Evolutionary conservation across 2,888 invertebrate genomes (phyloP).

Genomic region (Drosophila paramelanica): DNA sequence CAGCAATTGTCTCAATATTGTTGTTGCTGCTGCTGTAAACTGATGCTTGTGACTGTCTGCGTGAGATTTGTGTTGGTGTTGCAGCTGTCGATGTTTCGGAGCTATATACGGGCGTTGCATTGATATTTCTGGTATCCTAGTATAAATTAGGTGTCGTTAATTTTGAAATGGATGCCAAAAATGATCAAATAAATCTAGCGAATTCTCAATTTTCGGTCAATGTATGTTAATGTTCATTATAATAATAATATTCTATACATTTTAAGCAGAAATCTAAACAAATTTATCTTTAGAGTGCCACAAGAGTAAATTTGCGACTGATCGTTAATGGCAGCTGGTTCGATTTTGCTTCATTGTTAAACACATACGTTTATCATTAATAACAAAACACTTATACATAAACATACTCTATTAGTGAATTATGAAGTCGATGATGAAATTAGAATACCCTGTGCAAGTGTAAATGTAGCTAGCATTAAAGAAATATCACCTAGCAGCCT

Average conservation of each 20-base stretch:
- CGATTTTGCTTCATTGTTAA: background rate
- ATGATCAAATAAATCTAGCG: background rate
- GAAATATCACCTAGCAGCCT: conserved; percentile 3
- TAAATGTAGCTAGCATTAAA: background rate
- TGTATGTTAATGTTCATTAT: too few relatives aligned
- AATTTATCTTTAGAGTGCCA: too few relatives aligned
- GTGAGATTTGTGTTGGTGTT: conserved; percentile 59
- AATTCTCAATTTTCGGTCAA: background rate
- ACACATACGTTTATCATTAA: too few relatives aligned
- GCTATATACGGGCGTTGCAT: conserved; percentile 33
- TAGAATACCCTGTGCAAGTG: too few relatives aligned
- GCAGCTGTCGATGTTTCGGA: conserved; percentile 27
- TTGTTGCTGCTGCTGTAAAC: conserved; percentile 45
- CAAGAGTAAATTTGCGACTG: too few relatives aligned
- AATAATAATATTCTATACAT: too few relatives aligned
- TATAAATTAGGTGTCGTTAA: background rate
- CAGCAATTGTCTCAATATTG: conserved; percentile 17
- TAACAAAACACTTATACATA: too few relatives aligned
- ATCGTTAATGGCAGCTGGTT: too few relatives aligned
- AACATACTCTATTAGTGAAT: too few relatives aligned
- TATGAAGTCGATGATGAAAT: too few relatives aligned
- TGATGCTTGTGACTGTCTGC: conserved; percentile 61
- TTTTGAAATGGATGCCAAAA: background rate
- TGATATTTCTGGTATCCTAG: conserved; percentile 73
- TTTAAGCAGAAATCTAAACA: too few relatives aligned